Percentiles rank a stretch among this genome's conserved stretches.
These are phyloP conservation scores for Catocala nupta DNA, from an alignment of 2,888 invertebrate genomes.

Conservation along the genomic window DNA sequence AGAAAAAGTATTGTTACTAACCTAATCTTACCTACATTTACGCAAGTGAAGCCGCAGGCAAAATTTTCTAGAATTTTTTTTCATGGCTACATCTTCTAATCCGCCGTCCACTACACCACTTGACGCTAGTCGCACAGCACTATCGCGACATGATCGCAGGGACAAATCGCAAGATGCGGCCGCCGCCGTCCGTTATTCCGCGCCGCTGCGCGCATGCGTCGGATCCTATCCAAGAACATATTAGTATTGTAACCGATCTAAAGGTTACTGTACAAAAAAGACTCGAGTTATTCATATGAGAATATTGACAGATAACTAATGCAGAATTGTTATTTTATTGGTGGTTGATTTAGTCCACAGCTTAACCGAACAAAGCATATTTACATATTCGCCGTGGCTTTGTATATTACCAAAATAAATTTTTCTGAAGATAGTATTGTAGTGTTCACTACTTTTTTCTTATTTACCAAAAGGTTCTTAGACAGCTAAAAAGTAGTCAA, in stretches of 20 bases:
- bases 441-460: too few relatives aligned
- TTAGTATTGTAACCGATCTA: constrained; percentile 60
- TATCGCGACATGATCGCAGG: constrained; percentile 70
- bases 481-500: too few relatives aligned
- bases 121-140: constrained; percentile 61
- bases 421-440: too few relatives aligned
- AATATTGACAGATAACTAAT: constrained; percentile 34
- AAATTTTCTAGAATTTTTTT: background rate
- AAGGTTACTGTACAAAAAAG: constrained; percentile 52
- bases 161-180: constrained; percentile 72
- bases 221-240: constrained; percentile 54
- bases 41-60: too few relatives aligned
- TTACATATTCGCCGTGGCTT: too few relatives aligned
- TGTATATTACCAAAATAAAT: too few relatives aligned
- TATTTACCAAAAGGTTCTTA: too few relatives aligned
- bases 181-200: constrained; percentile 57
- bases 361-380: too few relatives aligned
- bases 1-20: too few relatives aligned
- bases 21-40: too few relatives aligned
- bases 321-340: too few relatives aligned
- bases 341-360: too few relatives aligned
- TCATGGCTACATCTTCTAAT: constrained; percentile 32
- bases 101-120: constrained; percentile 50
- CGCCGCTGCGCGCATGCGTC: constrained; percentile 61
- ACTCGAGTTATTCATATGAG: constrained; percentile 23